Conservation (phyloP, 2,888 invertebrate genomes). For the Venusia cambrica region DNA sequence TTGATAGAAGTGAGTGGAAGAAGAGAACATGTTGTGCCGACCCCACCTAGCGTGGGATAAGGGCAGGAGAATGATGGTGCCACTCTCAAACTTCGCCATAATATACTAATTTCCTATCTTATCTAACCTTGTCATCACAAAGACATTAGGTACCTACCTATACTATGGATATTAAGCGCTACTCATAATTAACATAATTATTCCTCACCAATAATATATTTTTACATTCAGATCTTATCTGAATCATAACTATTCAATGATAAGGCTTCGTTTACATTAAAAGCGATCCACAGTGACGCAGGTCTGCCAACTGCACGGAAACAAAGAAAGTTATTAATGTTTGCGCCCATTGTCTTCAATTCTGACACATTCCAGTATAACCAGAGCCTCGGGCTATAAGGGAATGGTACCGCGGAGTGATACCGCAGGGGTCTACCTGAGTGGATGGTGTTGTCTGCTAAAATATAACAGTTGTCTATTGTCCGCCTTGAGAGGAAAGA, state of each 20-base stretch:
- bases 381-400: conserved; percentile 39
- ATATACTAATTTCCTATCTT: too few relatives aligned
- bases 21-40: too few relatives aligned
- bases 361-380: conserved; percentile 49
- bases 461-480: conserved; percentile 63
- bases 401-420: conserved; percentile 24
- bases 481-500: conserved; percentile 58
- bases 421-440: conserved; percentile 37
- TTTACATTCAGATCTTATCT: conserved; percentile 38
- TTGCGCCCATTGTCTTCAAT: conserved; percentile 67
- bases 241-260: conserved; percentile 17
- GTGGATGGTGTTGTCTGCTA: conserved; percentile 52
- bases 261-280: conserved; percentile 13
- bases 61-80: too few relatives aligned
- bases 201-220: conserved; percentile 3
- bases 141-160: too few relatives aligned
- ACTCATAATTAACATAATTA: too few relatives aligned
- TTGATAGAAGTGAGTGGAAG: too few relatives aligned
- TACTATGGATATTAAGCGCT: too few relatives aligned
- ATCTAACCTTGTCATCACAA: too few relatives aligned
- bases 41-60: too few relatives aligned
- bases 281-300: conserved; percentile 11
- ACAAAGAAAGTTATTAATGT: conserved; percentile 79
- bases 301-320: conserved; percentile 43
- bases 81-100: too few relatives aligned